Percentiles rank a stretch among this genome's conserved stretches.
phyloP scores from a whole-genome alignment of 2,888 invertebrate genomes.

The Aporophyla lueneburgensis region DNA sequence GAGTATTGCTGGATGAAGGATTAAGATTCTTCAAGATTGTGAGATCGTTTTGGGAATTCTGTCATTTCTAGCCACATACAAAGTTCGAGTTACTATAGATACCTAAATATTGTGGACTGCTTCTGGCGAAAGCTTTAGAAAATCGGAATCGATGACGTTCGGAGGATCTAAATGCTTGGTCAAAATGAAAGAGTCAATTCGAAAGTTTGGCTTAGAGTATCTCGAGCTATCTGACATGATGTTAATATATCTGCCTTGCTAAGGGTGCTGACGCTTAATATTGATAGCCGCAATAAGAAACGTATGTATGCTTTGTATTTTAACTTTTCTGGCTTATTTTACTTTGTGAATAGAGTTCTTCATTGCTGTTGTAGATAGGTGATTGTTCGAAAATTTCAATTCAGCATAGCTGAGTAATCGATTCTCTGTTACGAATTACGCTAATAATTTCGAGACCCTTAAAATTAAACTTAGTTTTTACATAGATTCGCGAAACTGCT shows the following conservation, averaged over 20 bases:
- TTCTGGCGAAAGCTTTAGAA: not conserved
- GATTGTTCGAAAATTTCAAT: not conserved
- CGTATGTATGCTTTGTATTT: slow-evolving; percentile 38
- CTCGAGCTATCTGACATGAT: slow-evolving; percentile 78
- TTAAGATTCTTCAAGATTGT: not conserved
- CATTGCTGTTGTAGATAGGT: not conserved
- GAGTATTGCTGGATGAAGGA: not conserved
- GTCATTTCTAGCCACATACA: not conserved
- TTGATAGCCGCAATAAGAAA: slow-evolving; percentile 65
- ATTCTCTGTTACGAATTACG: not conserved
- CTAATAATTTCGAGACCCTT: not conserved
- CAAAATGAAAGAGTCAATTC: slow-evolving; percentile 26
- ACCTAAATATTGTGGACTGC: not conserved
- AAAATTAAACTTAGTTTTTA: not conserved
- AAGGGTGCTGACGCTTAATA: slow-evolving; percentile 71
- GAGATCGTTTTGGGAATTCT: not conserved
- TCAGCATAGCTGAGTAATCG: not conserved
- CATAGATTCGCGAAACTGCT: not conserved
- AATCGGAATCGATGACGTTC: not conserved
- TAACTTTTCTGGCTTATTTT: not conserved
- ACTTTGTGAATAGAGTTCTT: not conserved
- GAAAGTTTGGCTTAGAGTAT: slow-evolving; percentile 70
- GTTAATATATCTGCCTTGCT: slow-evolving; percentile 75
- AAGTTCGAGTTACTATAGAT: not conserved
- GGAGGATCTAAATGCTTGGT: not conserved